Evolutionary conservation across 2,797 vertebrate species (phyloP), one percentile per base, ranked within the genome.

Genomic region (Protosalanx chinensis): DNA sequence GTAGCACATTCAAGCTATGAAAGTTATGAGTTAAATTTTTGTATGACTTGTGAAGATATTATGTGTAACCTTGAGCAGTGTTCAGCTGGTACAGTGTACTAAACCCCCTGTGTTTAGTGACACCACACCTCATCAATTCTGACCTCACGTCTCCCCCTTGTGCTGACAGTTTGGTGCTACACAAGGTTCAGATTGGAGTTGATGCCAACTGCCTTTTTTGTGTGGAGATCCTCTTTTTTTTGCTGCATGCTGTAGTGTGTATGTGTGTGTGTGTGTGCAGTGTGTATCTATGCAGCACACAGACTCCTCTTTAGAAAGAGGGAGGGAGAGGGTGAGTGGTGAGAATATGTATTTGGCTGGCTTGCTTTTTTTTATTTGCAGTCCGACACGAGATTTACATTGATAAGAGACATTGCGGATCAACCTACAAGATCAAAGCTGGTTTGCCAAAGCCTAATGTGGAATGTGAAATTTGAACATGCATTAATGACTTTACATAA

Each of bases 111-210:
- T 35, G 23, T 37, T 61, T 69, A 68, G 79, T 76, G 53, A 76
- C 75, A 58, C 69, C 65, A 75, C 76, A 3, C 81, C 76, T 76
- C 67, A 78, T 81, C 75, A 79, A 78, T 79, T 76, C 73, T 76
- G 83, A 84, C 86, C 82, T 86, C 74, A 76, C 78, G 76, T 81
- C 86, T 84, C 87, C 87, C 87, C 80, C 84, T 84, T 84, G 85
- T 87, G 89, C 86, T 86, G 79, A 86, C 78, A 75, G 79, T 79
- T 79, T 75, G 77, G 82, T 79, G 75, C 73, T 80, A 76, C 63
- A 76, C 76, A 71, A 77, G 79, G 74, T 79, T 76, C 74, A 37
- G 70, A 16, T 56, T 49, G 64, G 69, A 7, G 64, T 66, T 72
- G 69, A 71, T 70, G 29, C 61, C 15, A 5, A 35, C 41, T 46